Evolutionary conservation across 2,888 invertebrate species (phyloP).

Genomic region (Parthenolecanium corni): DNA sequence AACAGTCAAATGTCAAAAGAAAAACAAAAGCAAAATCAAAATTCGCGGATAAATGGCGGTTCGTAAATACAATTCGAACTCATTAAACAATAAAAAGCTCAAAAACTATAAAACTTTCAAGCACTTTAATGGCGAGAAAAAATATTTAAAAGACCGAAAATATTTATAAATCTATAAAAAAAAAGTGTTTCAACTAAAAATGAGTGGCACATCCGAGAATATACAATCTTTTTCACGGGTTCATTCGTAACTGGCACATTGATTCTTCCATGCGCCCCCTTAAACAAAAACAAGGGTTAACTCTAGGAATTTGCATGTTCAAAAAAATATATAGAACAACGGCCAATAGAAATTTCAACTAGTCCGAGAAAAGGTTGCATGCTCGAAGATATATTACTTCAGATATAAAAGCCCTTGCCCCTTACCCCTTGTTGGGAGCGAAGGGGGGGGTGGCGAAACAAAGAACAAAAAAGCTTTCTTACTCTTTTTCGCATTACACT

Average conservation of each 20-base stretch:
- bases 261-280: slow-evolving; percentile 23
- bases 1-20: too few relatives aligned
- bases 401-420: slow-evolving; percentile 22
- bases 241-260: slow-evolving; percentile 28
- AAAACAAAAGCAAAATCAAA: too few relatives aligned
- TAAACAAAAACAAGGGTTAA: slow-evolving; percentile 10
- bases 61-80: too few relatives aligned
- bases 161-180: slow-evolving; percentile 14
- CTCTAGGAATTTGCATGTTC: slow-evolving; percentile 25
- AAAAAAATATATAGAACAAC: slow-evolving; percentile 28
- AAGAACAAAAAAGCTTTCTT: too few relatives aligned
- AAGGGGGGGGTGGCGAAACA: too few relatives aligned
- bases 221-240: slow-evolving; percentile 24
- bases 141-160: background rate
- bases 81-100: too few relatives aligned
- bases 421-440: too few relatives aligned
- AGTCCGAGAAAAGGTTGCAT: slow-evolving; percentile 28
- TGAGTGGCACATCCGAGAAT: slow-evolving; percentile 13
- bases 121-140: too few relatives aligned
- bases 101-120: too few relatives aligned
- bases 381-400: slow-evolving; percentile 26
- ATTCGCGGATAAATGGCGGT: too few relatives aligned
- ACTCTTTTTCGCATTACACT: too few relatives aligned
- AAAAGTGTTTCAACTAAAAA: slow-evolving; percentile 4
- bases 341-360: slow-evolving; percentile 27